Base-by-base conservation (phyloP, 2,888 invertebrate species). In the Deilephila elpenor region DNA sequence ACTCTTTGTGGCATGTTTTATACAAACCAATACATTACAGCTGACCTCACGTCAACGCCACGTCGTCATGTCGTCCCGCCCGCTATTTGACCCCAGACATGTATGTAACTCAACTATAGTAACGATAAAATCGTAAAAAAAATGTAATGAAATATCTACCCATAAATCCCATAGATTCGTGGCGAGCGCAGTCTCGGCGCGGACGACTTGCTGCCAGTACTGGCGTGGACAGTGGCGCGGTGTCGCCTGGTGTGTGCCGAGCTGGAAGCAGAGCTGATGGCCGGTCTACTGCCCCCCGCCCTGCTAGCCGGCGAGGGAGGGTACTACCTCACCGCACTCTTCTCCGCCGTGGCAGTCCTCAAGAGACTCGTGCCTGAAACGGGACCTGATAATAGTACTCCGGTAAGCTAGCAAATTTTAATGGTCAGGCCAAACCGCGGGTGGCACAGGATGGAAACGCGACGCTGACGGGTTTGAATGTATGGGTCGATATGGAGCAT, bases 261-360 rank as follows among this genome's bases (percentile, higher is more conserved):
- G 93, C 96, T 99, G 74, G 99, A 99, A 89, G 98, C 98, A 0
- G 98, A 99, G 87, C 98, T 98, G 88, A 99, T 99, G 98, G 98
- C 98, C 95, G 98, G 97, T 3, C 95, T 99, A 59, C 94, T 99
- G 56, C 99, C 99, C 75, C 98, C 98, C 1, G 98, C 98, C 0
- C 92, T 99, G 72, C 95, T 98, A 71, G 97, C 97, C 0, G 99
- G 99, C 4, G 99, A 99, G 88, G 98, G 98, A 0, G 98, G 98
- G 5, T 99, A 99, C 91, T 99, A 99, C 89, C 96, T 99, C 75
- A 98, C 99, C 0, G 98, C 98, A 0, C 95, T 99, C 72, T 98
- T 98, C 86, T 98, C 98, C 73, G 99, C 99, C 29, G 98, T 99
- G 0, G 97, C 98, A 72, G 97, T 98, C 75, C 94, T 98, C 83